Percentiles rank a stretch among this genome's conserved stretches.
Conservation (phyloP, 2,888 invertebrate species). For the Lysandra coridon region DNA sequence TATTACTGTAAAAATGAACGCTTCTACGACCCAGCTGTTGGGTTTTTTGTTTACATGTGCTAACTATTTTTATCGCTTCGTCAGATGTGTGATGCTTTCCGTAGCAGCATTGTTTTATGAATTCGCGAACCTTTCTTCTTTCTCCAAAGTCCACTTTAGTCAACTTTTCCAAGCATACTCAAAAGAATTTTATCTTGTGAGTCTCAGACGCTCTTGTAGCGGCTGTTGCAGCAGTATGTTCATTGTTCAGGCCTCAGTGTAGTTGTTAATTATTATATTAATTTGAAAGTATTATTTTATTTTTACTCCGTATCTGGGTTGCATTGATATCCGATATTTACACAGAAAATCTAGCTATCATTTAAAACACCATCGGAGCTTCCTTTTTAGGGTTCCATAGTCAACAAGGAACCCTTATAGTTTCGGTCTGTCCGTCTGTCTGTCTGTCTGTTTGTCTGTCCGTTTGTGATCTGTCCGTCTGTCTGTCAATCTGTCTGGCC, state of each 20-base stretch:
- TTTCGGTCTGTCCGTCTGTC: too few relatives aligned
- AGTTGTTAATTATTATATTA: too few relatives aligned
- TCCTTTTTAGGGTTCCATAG: background rate
- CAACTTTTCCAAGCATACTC: too few relatives aligned
- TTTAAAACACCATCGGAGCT: background rate
- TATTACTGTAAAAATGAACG: background rate
- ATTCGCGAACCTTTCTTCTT: background rate
- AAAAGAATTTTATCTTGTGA: too few relatives aligned
- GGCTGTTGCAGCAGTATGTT: too few relatives aligned
- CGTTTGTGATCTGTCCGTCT: too few relatives aligned
- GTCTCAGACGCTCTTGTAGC: too few relatives aligned
- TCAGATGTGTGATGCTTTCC: background rate
- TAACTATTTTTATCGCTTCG: slow-evolving; percentile 23
- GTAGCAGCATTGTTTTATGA: background rate
- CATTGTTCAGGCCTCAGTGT: too few relatives aligned
- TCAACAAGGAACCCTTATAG: too few relatives aligned
- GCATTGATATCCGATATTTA: background rate
- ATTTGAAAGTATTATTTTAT: background rate
- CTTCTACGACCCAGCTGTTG: background rate
- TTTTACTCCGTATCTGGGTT: background rate
- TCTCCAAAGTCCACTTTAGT: background rate
- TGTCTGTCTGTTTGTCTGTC: too few relatives aligned
- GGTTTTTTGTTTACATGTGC: background rate
- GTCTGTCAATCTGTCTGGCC: too few relatives aligned
- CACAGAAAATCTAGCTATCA: background rate